Base-by-base conservation (phyloP, 2,888 invertebrate species). In the Smittia sp. region DNA sequence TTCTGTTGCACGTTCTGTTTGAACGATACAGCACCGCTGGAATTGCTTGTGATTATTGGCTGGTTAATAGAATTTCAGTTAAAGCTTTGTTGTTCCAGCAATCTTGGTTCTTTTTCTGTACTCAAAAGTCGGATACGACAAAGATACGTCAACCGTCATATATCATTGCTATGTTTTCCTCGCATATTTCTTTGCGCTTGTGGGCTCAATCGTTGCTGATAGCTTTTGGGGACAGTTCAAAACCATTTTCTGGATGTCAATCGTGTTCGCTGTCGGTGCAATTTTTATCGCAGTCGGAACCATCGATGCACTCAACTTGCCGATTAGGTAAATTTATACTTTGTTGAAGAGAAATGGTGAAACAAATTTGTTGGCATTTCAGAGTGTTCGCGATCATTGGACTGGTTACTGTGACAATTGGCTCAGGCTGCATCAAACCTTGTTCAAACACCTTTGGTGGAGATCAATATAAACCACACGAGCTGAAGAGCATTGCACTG, bases 341-440 rank as follows among this genome's bases (percentile, higher is more conserved):
- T n/a, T n/a, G n/a, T n/a, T n/a, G n/a, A n/a, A n/a, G n/a, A n/a
- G n/a, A n/a, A n/a, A n/a, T n/a, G n/a, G n/a, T n/a, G n/a, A n/a
- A n/a, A n/a, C n/a, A n/a, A n/a, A n/a, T n/a, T n/a, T n/a, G n/a
- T n/a, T n/a, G n/a, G n/a, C n/a, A n/a, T n/a, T n/a, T n/a, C n/a
- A n/a, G n/a, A n/a, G 81, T 83, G 77, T 85, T 87, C 66, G 87
- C 89, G n/a, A 84, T 91, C 25, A 1, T 90, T 22, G 90, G 90
- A 0, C 82, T 93, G 15, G 77, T 90, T 0, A 81, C 92, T 25
- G 93, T 98, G 77, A 95, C 95, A 0, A 78, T 96, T 13, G 96
- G 96, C 0, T 95, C 96, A 0, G 97, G 97, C 1, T 96, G 96
- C 1, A 98, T 98, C 77, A 98, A 98, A 79, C 96, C 97, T 0